Base-by-base conservation (phyloP, 2,797 vertebrate species). In the Lagocephalus sceleratus region DNA sequence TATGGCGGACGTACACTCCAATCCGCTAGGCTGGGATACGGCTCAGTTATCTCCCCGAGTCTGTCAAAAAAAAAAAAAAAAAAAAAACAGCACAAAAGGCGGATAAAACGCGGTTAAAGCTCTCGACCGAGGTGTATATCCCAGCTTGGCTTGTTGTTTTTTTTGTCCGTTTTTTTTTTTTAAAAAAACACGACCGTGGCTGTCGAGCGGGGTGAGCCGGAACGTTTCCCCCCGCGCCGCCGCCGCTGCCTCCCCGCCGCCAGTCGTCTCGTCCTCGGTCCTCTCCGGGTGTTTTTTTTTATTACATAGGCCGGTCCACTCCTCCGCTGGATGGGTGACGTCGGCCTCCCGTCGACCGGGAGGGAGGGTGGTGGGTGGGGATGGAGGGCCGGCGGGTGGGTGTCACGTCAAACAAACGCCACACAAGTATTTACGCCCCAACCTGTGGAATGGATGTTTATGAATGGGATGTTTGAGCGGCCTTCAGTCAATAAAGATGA, bases 1-100 rank as follows among this genome's bases (percentile, higher is more conserved):
- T 91, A 96, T 95, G 94, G 94, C 94, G 92, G 92, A 90, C 77
- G 81, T 83, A 73, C 84, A 68, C 88, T 86, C 71, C 81, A 53
- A 73, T 85, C 83, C 78, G 68, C 83, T 83, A 73, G 82, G 75
- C 82, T 76, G 76, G 76, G 61, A 74, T 71, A 85, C 68, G 61
- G 75, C 74, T 71, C 86, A 80, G 83, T 89, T 88, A 85, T 87
- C 74, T 81, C 66, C 63, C 53, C 66, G 52, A 60, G 68, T 75
- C 74, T 63, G 71, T 64, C 60, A 26, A 53, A 42, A 69, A 72
- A 68, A 71, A 72, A 48, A 40, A 71, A 72, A 48, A 40, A 26
- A 53, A 42, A 69, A 72, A 68, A 71, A 72, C 47, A 40, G 53
- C 65, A 77, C 39, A 42, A 61, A 73, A 75, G 42, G 41, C 59